Percentiles rank a stretch among this genome's conserved stretches.
phyloP scores from a whole-genome alignment of 2,797 vertebrate genomes.

The Perodicticus potto region DNA sequence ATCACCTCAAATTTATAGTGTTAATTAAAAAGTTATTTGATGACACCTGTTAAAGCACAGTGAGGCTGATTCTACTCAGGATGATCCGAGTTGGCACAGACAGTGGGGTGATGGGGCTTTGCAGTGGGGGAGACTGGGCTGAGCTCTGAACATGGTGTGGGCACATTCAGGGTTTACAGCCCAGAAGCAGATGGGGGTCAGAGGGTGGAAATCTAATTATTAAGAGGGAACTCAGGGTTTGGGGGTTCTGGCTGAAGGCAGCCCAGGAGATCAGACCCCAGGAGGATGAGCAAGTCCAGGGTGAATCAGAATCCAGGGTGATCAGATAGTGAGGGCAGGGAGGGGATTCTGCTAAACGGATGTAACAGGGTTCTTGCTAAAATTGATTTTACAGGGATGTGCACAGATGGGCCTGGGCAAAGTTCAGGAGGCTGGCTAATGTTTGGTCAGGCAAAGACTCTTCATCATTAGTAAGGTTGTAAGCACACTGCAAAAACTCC shows the following conservation, averaged over 20 bases:
- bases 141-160: neutral
- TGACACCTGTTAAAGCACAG: neutral
- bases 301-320: neutral
- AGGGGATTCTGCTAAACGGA: neutral
- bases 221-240: neutral
- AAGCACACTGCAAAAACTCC: neutral
- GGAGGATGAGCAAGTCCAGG: neutral
- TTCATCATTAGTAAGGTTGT: neutral
- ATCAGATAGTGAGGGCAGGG: neutral
- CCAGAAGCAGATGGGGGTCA: neutral
- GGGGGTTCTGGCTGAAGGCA: neutral
- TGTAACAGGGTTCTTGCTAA: neutral
- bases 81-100: neutral
- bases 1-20: neutral
- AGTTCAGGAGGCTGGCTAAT: neutral
- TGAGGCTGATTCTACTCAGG: neutral
- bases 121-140: neutral
- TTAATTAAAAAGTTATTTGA: neutral
- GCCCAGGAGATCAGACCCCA: neutral
- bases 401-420: neutral
- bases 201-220: neutral
- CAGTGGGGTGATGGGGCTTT: neutral
- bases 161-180: neutral
- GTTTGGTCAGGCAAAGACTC: neutral
- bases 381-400: neutral